A percentile compares a stretch with the other conserved stretches of the same genome.
These are phyloP conservation scores for Pectinophora gossypiella DNA, from an alignment of 1,140 invertebrate genomes.

Conservation along the genomic window DNA sequence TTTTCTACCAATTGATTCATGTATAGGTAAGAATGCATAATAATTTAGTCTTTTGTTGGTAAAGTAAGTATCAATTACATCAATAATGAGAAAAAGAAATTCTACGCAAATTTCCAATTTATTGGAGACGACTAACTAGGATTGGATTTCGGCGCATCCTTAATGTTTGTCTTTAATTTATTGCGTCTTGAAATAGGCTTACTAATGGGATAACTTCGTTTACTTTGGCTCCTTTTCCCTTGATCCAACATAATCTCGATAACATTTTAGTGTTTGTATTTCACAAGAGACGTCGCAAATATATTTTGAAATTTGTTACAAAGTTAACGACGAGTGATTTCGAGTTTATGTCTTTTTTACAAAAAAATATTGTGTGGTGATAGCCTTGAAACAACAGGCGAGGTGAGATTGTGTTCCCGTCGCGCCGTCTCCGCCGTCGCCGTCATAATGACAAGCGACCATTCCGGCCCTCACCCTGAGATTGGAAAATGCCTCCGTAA, in stretches of 20 bases:
- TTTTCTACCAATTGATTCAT: no score
- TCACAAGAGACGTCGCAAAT: background rate
- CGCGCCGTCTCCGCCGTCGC: constrained; percentile 8
- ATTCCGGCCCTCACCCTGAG: constrained; percentile 25
- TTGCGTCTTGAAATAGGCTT: constrained; percentile 21
- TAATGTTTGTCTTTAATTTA: constrained; percentile 28
- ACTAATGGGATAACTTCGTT: constrained; percentile 24
- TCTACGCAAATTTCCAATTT: constrained; percentile 29
- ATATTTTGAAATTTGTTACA: background rate
- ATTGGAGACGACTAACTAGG: constrained; percentile 14
- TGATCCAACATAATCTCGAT: constrained; percentile 7
- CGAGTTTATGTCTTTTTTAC: background rate
- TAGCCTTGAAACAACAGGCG: constrained; percentile 3
- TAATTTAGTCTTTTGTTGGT: no score
- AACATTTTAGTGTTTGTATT: constrained; percentile 9
- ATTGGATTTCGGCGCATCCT: constrained; percentile 24
- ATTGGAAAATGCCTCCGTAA: constrained; percentile 53
- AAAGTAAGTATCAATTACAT: no score
- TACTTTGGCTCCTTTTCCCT: constrained; percentile 14
- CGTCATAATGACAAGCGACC: constrained; percentile 20
- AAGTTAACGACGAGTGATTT: no score
- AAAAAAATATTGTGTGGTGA: background rate
- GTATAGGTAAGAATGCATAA: no score
- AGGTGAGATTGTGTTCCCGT: constrained; percentile 16
- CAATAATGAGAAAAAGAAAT: no score